phyloP scores from a whole-genome alignment of 1,140 invertebrate species.

The Drosophila mauritiana region DNA sequence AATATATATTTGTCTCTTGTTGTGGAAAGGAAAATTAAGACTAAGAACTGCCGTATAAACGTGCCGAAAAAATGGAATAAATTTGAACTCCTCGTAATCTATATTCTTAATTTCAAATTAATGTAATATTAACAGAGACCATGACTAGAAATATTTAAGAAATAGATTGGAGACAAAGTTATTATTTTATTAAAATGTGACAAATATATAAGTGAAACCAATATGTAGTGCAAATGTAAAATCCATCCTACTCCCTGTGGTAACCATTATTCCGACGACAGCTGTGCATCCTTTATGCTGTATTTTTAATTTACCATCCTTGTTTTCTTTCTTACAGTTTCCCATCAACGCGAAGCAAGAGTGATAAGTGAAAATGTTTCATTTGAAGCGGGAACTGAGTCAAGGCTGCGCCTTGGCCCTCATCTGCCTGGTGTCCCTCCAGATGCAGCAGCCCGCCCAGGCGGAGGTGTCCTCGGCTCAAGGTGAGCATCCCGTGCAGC shows the following conservation, averaged over 20 bases:
- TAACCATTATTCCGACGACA: not conserved
- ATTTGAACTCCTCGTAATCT: too few relatives aligned
- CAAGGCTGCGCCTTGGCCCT: slow-evolving; percentile 53
- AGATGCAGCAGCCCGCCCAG: slow-evolving; percentile 34
- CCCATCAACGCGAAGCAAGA: slow-evolving; percentile 1
- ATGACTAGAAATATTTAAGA: too few relatives aligned
- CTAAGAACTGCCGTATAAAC: too few relatives aligned
- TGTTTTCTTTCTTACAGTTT: slow-evolving; percentile 25
- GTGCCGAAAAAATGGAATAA: too few relatives aligned
- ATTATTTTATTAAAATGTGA: too few relatives aligned
- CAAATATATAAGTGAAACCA: too few relatives aligned
- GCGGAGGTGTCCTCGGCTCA: slow-evolving; percentile 47
- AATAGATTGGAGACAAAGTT: too few relatives aligned
- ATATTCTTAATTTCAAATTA: too few relatives aligned
- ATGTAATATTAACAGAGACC: too few relatives aligned
- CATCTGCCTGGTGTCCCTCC: slow-evolving; percentile 37
- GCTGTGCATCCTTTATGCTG: not conserved
- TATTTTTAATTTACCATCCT: slow-evolving; percentile 3
- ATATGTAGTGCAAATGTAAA: too few relatives aligned
- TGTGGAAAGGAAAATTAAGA: not conserved
- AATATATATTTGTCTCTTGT: not conserved
- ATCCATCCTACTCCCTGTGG: not conserved
- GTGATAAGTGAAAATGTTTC: slow-evolving; percentile 33
- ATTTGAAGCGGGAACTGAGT: slow-evolving; percentile 41
- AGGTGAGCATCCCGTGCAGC: slow-evolving; percentile 23